Evolutionary conservation across 2,888 invertebrate genomes (phyloP).

Genomic region (Pimpla rufipes): DNA sequence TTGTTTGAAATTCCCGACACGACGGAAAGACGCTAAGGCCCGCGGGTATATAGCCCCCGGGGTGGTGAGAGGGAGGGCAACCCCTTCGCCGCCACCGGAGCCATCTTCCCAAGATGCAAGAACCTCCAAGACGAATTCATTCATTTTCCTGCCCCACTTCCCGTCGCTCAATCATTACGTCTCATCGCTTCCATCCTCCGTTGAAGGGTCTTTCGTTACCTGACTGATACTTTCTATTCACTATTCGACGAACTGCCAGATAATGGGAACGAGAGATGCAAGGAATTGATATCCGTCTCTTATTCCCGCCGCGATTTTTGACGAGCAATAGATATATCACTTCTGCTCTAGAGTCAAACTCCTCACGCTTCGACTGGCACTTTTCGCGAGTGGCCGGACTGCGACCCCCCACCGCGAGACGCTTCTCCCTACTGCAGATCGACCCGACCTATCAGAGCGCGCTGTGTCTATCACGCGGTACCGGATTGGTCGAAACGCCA

Average conservation of each 20-base stretch:
- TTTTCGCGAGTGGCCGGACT: background rate
- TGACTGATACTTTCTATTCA: conserved; percentile 34
- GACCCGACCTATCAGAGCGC: background rate
- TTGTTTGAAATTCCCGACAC: conserved; percentile 64
- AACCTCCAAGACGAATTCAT: conserved; percentile 38
- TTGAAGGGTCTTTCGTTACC: conserved; percentile 21
- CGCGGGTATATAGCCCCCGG: conserved; percentile 13
- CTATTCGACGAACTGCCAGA: conserved; percentile 12
- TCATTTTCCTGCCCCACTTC: conserved; percentile 40
- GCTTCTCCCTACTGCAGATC: background rate
- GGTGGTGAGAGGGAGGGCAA: conserved; percentile 5
- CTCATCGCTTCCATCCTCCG: conserved; percentile 1
- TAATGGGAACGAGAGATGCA: conserved; percentile 36
- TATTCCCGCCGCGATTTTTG: background rate
- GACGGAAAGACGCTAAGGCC: conserved; percentile 53
- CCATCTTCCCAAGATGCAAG: conserved; percentile 17
- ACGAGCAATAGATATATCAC: conserved; percentile 6
- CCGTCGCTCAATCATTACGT: background rate
- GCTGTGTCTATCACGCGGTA: background rate
- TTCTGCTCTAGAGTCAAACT: background rate
- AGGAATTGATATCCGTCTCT: conserved; percentile 14
- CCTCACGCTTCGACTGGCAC: background rate
- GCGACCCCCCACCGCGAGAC: background rate
- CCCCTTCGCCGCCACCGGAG: background rate
- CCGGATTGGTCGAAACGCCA: background rate